Base-by-base conservation (phyloP, 1,140 invertebrate species). In the Drosophila equinoxialis region DNA sequence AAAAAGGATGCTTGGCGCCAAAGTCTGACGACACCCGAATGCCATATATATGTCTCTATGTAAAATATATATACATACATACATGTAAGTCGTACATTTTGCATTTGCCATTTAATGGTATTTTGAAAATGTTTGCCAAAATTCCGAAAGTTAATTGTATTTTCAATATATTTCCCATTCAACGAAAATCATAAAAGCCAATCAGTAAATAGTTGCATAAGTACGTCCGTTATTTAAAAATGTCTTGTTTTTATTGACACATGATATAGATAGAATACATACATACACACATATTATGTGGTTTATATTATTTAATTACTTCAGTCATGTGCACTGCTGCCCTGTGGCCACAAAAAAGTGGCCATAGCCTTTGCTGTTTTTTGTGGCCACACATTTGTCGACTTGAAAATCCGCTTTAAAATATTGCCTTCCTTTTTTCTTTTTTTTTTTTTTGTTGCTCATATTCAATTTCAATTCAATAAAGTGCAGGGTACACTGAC, bases 391-490 rank as follows among this genome's bases (percentile, higher is more conserved):
- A 77, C 42, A 72, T 83, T 73, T 79, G 60, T 65, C 76, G 71
- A 71, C 69, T 87, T 74, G 70, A 57, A 65, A 82, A 86, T 73
- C 79, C 83, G 82, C 77, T 86, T 86, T 76, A 71, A 76, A 76
- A 33, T 67, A 60, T 60, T 62, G 57, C 30, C 30, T 26, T 51
- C 1, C 58, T 64, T 70, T 48, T 8, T 17, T 48, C 3, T 5
- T 48, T 20, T 8, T 48, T 17, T 17, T 17, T 17, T 17, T 17
- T 17, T 17, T 17, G n/a, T 48, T 48, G 23, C 7, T 6, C 14
- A 48, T 39, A 39, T 39, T 39, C 11, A 10, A 39, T 13, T 51
- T 10, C 2, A 51, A 51, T 8, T 11, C 13, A 51, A 23, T 8
- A 3, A 17, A 48, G 11, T 13, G 11, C 1, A 10, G 45, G 17